phyloP scores from a whole-genome alignment of 2,797 vertebrate species.

The Distichodus sexfasciatus region DNA sequence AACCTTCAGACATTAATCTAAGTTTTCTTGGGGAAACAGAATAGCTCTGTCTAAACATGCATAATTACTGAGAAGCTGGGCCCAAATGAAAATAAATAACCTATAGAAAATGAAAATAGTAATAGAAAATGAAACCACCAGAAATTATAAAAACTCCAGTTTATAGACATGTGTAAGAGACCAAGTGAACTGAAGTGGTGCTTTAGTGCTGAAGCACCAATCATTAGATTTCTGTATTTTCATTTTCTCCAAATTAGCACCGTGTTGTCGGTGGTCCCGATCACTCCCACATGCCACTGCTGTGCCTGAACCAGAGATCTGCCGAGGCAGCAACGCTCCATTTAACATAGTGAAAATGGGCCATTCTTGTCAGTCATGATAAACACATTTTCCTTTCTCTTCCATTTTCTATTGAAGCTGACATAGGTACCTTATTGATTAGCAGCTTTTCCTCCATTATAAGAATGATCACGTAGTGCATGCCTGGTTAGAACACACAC shows the following conservation, averaged over 20 bases:
- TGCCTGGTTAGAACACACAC: conserved; percentile 44
- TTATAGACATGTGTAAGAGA: neutral
- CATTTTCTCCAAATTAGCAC: neutral
- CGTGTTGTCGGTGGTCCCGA: neutral
- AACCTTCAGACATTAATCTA: neutral
- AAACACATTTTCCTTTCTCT: conserved; percentile 31
- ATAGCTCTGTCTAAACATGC: neutral
- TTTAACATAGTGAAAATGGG: conserved; percentile 44
- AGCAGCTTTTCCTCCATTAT: conserved; percentile 18
- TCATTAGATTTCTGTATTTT: neutral
- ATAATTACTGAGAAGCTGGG: neutral
- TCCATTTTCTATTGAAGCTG: conserved; percentile 14
- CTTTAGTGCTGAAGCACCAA: neutral
- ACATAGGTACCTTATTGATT: conserved; percentile 2
- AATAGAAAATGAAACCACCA: neutral
- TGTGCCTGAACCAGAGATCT: conserved; percentile 5
- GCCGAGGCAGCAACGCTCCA: conserved; percentile 24
- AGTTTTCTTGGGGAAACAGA: neutral
- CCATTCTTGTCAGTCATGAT: conserved; percentile 33
- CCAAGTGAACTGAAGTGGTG: neutral
- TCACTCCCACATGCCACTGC: neutral
- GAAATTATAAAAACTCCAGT: neutral
- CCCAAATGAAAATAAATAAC: neutral
- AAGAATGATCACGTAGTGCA: conserved; percentile 1
- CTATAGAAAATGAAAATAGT: neutral